Percentiles rank a stretch among this genome's conserved stretches.
These are phyloP conservation scores for Drosophila kohkoa DNA, from an alignment of 1,140 invertebrate genomes.

Conservation along the genomic window DNA sequence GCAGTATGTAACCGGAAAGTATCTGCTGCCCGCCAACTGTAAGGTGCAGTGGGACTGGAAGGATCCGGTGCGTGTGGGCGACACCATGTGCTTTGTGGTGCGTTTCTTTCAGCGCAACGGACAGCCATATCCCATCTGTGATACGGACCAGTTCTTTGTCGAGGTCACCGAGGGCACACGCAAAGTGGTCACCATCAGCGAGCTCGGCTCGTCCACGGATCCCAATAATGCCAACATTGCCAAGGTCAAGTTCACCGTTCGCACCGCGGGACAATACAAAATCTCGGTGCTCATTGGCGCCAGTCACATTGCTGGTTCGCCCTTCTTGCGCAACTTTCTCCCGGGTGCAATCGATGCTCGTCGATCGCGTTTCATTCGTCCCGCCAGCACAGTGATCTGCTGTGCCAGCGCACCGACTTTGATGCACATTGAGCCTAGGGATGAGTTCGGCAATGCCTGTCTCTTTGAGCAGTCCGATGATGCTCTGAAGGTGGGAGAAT, in stretches of 20 bases:
- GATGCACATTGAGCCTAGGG: slow-evolving; percentile 94
- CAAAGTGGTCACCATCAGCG: slow-evolving; percentile 93
- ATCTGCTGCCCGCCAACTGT: slow-evolving; percentile 94
- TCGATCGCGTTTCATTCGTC: slow-evolving; percentile 93
- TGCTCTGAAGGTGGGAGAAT: slow-evolving; percentile 85
- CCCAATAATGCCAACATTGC: slow-evolving; percentile 93
- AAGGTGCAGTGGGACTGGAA: slow-evolving; percentile 92
- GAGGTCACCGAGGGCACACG: slow-evolving; percentile 93
- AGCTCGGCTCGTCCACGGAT: slow-evolving; percentile 94
- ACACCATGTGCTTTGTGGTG: slow-evolving; percentile 95
- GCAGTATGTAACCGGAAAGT: slow-evolving; percentile 96
- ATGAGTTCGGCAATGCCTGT: slow-evolving; percentile 95
- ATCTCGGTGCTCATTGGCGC: slow-evolving; percentile 92
- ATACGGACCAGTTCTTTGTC: slow-evolving; percentile 94
- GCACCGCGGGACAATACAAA: slow-evolving; percentile 94
- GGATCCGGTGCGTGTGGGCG: slow-evolving; percentile 94
- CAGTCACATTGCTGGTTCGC: slow-evolving; percentile 87
- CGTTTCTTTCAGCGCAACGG: slow-evolving; percentile 96
- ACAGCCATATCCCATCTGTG: slow-evolving; percentile 95
- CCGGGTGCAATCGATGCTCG: slow-evolving; percentile 92
- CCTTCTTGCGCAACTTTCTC: slow-evolving; percentile 87
- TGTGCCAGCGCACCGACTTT: slow-evolving; percentile 91
- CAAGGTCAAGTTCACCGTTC: slow-evolving; percentile 95
- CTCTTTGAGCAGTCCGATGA: slow-evolving; percentile 88
- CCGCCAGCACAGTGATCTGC: slow-evolving; percentile 94